Evolutionary conservation across 2,797 vertebrate genomes (phyloP).

Genomic region (Lagorchestes hirsutus): DNA sequence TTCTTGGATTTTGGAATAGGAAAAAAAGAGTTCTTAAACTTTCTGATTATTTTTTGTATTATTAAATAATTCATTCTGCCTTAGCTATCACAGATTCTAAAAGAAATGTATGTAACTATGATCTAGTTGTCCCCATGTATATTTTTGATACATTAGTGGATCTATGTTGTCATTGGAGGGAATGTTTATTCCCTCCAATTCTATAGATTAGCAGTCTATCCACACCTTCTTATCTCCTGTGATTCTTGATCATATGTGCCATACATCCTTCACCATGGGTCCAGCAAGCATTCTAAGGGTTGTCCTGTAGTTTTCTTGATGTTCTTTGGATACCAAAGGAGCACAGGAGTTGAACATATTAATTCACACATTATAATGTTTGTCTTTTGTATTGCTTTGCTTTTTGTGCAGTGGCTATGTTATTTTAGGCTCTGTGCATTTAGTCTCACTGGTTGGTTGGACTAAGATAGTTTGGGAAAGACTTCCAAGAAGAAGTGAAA

Average conservation of each 20-base stretch:
- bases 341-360: background rate
- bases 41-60: background rate
- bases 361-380: background rate
- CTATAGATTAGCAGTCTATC: background rate
- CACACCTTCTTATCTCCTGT: background rate
- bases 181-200: background rate
- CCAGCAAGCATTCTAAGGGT: background rate
- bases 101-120: background rate
- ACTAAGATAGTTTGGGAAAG: background rate
- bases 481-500: background rate
- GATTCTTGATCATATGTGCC: background rate
- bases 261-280: background rate
- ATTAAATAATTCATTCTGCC: background rate
- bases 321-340: background rate
- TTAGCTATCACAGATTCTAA: background rate
- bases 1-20: background rate
- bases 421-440: background rate
- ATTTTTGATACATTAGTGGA: background rate
- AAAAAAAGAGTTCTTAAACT: background rate
- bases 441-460: background rate
- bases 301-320: slow-evolving; percentile 4
- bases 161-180: background rate
- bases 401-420: background rate
- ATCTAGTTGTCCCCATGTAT: background rate
- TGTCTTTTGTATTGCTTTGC: background rate